Base-by-base conservation (phyloP, 2,113 vertebrate genomes). In the Nycticryphes semicollaris region DNA sequence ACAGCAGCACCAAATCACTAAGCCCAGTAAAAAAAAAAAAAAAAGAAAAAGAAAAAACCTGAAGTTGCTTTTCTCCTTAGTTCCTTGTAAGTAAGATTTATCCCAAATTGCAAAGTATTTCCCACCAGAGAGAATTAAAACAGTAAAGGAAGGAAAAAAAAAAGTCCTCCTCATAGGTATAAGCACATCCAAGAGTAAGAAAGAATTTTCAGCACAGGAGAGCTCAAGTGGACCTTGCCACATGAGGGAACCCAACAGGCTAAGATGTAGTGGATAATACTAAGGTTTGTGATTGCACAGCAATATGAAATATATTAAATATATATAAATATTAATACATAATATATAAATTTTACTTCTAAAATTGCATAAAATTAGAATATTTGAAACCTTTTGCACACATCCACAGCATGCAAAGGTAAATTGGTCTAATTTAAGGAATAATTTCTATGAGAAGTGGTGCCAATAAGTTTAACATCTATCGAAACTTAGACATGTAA, bases 251-350 rank as follows among this genome's bases (percentile, higher is more conserved):
- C 48, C 10, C 37, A 5, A 3, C 37, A 30, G 68, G 73, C 54
- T 31, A 9, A 18, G 4, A 6, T 0, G 0, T 1, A 5, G 21
- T 0, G 3, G 43, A 22, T 28, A 79, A 93, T 57, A 35, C 92
- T 81, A 70, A 37, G 24, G 79, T 39, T 63, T 87, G 83, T 66
- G 78, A 96, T 51, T 79, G 84, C 54, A 78, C 95, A 93, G 79
- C 43, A 73, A 90, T 77, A 57, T 39, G 87, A 96, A 93, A 39
- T 39, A 39, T 12, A 39, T 39, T 39, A 39, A 39, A 12, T 39
- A 39, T 39, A 39, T 39, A 39, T 39, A 39, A 39, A 39, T 39
- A 39, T 39, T n/a, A n/a, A 45, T 45, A 45, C 45, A 45, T 18
- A 18, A 45, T 15, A 45, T 45, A 45, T 17, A 45, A 15, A 45